Base-by-base conservation (phyloP, 2,797 vertebrate genomes). In the Taenioides sp. region DNA sequence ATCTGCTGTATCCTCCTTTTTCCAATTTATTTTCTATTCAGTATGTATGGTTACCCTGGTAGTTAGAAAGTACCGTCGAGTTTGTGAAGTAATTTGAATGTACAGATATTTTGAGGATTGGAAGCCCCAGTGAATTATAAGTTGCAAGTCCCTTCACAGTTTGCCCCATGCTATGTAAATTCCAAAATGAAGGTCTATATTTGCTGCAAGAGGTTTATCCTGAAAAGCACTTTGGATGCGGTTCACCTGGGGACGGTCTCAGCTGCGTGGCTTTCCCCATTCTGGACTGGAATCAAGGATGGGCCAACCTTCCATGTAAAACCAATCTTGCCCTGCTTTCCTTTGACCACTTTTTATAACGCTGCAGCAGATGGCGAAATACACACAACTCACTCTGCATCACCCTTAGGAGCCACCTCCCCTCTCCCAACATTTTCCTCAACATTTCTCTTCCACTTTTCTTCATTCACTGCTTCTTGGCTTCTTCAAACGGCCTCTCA, bases 331-430 rank as follows among this genome's bases (percentile, higher is more conserved):
- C 74, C 84, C 85, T 86, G 85, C 81, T 88, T 88, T 87, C 87
- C 85, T 83, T 79, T 72, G 82, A 65, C 72, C 74, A 80, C 71
- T 86, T 84, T 89, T 87, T 82, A 69, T 82, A 82, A 87, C 74
- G 64, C 74, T 68, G 84, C 82, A 88, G 87, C 88, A 90, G 87
- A 91, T 90, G 90, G 88, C 76, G 77, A 79, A 80, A 78, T 58
- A 70, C 73, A 77, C 70, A 74, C 74, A 74, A 72, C 74, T 60
- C 83, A 72, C 80, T 69, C 77, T 69, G 71, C 69, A 47, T 71
- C 80, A 76, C 80, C 82, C 81, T 58, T 69, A 86, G 84, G 82
- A 83, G 75, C 65, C 79, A 73, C 77, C 79, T 80, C 58, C 28
- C 81, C 80, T 87, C 80, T 79, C 78, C 73, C 85, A 89, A 88